Conservation (phyloP, 2,797 vertebrate genomes). For the Takifugu ocellatus region DNA sequence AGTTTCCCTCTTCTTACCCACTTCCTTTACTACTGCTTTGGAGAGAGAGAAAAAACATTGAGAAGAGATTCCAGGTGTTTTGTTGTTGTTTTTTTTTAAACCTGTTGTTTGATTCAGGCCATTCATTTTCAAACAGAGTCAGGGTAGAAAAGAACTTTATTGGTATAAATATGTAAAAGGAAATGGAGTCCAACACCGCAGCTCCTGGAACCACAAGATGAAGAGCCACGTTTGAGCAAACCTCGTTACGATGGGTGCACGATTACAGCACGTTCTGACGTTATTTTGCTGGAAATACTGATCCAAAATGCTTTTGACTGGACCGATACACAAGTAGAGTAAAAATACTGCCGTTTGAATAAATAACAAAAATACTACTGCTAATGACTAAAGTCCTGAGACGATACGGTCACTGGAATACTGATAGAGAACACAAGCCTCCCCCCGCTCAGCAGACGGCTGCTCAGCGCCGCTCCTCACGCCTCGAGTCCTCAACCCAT, state of each 20-base stretch:
- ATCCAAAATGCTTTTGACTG: conserved; percentile 71
- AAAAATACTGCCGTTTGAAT: conserved; percentile 54
- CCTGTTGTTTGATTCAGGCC: too few species aligned
- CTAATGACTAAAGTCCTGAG: conserved; percentile 72
- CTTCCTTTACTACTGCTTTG: conserved; percentile 60
- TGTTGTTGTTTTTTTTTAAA: too few species aligned
- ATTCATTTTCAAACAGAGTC: neutral
- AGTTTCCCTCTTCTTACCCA: conserved; percentile 51
- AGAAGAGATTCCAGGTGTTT: too few species aligned
- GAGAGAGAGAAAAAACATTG: conserved; percentile 19
- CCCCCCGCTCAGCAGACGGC: conserved; percentile 43
- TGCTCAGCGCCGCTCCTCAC: conserved; percentile 44
- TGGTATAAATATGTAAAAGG: conserved; percentile 75
- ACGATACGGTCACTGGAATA: conserved; percentile 73
- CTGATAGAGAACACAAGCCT: conserved; percentile 67
- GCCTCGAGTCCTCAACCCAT: conserved; percentile 31
- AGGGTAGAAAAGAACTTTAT: conserved; percentile 73
- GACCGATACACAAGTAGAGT: conserved; percentile 64
- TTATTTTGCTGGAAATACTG: conserved; percentile 45
- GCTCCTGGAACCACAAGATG: conserved; percentile 57
- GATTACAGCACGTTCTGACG: conserved; percentile 49
- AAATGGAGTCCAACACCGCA: conserved; percentile 67
- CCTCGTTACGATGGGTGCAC: conserved; percentile 57
- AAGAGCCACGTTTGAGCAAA: conserved; percentile 59
- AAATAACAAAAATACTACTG: conserved; percentile 61